These are phyloP conservation scores for Lamellibrachia luymesi DNA, from an alignment of 1,140 invertebrate species.

Conservation along the genomic window DNA sequence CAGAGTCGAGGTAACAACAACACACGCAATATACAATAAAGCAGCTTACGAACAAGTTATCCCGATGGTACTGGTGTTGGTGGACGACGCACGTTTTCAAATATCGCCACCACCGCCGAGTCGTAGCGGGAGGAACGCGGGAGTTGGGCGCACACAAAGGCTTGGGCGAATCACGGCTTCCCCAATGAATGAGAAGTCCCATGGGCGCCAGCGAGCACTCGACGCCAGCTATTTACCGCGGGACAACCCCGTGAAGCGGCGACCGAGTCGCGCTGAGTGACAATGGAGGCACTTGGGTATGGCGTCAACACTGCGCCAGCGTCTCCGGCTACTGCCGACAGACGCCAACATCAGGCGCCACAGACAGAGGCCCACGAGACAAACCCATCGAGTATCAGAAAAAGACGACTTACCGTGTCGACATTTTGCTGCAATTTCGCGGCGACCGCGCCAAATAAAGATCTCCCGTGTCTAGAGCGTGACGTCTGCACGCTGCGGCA, in stretches of 20 bases:
- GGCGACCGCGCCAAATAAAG: neutral
- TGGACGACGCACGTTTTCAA: neutral
- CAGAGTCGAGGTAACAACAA: neutral
- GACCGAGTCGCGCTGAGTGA: neutral
- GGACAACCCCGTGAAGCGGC: neutral
- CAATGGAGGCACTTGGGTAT: neutral
- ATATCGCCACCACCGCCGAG: neutral
- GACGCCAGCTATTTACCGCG: neutral
- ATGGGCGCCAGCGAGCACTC: neutral
- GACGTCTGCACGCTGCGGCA: constrained; percentile 2
- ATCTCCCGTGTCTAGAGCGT: constrained; percentile 3
- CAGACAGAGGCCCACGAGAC: too few relatives aligned
- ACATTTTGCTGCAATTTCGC: neutral
- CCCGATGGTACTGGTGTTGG: neutral
- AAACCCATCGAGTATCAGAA: neutral
- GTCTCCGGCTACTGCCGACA: neutral
- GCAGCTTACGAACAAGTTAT: neutral
- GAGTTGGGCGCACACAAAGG: neutral
- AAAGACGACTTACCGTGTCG: neutral
- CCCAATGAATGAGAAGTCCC: neutral
- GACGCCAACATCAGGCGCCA: too few relatives aligned
- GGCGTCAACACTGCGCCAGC: neutral
- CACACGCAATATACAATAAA: neutral
- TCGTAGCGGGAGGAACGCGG: neutral
- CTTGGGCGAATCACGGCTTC: neutral